phyloP scores from a whole-genome alignment of 2,888 invertebrate species.

The Eupithecia insigniata region DNA sequence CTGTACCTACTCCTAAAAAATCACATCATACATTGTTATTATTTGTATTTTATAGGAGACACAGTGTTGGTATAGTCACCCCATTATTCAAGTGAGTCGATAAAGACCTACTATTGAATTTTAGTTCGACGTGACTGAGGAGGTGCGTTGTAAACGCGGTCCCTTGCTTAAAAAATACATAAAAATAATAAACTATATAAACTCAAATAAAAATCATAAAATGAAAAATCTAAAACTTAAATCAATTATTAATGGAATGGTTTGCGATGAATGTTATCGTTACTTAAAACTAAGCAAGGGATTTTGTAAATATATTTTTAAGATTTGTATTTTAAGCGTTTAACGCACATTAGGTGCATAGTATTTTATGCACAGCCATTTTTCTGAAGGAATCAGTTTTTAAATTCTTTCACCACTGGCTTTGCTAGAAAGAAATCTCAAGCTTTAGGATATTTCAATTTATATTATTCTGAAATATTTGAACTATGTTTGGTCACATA shows the following conservation, averaged over 20 bases:
- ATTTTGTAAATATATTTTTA: constrained; percentile 64
- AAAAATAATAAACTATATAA: constrained; percentile 42
- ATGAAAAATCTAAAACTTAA: constrained; percentile 42
- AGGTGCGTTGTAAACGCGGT: constrained; percentile 72
- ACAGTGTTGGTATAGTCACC: not conserved
- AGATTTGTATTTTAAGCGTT: constrained; percentile 60
- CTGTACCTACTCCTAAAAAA: no score
- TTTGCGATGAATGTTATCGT: constrained; percentile 53
- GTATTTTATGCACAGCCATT: constrained; percentile 72
- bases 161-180: constrained; percentile 56
- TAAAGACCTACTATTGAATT: constrained; percentile 34
- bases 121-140: constrained; percentile 64
- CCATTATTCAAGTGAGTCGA: constrained; percentile 15
- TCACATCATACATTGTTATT: constrained; percentile 1
- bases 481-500: constrained; percentile 43
- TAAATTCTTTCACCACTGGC: constrained; percentile 63
- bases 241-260: constrained; percentile 62
- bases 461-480: constrained; percentile 42
- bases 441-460: constrained; percentile 48
- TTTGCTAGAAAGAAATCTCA: constrained; percentile 64
- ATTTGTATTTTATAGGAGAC: not conserved
- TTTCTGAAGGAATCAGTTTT: constrained; percentile 59
- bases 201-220: constrained; percentile 44
- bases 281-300: constrained; percentile 59
- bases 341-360: constrained; percentile 67